Evolutionary conservation across 2,888 invertebrate species (phyloP), one percentile per base, ranked within the genome.

Genomic region (Adelphocoris suturalis): DNA sequence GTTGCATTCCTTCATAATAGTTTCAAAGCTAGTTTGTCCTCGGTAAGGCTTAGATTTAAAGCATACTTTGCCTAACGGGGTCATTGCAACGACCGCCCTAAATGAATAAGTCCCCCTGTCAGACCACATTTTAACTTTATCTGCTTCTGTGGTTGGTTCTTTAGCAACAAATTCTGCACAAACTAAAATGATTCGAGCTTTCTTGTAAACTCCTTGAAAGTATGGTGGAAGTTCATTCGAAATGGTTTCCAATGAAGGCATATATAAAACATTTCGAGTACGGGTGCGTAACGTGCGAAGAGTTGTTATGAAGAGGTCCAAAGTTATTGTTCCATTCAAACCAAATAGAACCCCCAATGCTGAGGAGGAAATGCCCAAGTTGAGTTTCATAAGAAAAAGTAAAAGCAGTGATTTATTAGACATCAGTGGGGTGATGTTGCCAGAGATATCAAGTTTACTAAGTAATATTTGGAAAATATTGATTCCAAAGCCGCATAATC

Each of bases 1-100:
- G 28, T 37, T 37, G 37, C 76, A 76, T 13, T 76, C 37, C 13
- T 76, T 37, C 13, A 76, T 13, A 37, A 76, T 76, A 37, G 27
- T 28, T 28, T 13, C 76, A 37, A 28, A 27, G 13, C 28, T 28
- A 76, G 23, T 28, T 76, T 37, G 76, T 16, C 76, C 76, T 13
- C 76, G 28, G 37, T 76, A 76, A 11, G 37, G 28, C 16, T 37
- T 27, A 76, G 76, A 76, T 76, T 76, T 76, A 27, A 76, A 76
- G 16, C 28, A 76, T 3, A 76, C 37, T 37, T 27, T 12, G 11
- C 76, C 76, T 28, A 23, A 37, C 16, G 76, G 76, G 23, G 76
- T 76, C 76, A 76, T 23, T 27, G 28, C 76, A 13, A 76, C 5
- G 27, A 76, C 13, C 4, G 16, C 7, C 16, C 23, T 76, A 27